Evolutionary conservation across 2,797 vertebrate species (phyloP).

Genomic region (Labeo calbasu): DNA sequence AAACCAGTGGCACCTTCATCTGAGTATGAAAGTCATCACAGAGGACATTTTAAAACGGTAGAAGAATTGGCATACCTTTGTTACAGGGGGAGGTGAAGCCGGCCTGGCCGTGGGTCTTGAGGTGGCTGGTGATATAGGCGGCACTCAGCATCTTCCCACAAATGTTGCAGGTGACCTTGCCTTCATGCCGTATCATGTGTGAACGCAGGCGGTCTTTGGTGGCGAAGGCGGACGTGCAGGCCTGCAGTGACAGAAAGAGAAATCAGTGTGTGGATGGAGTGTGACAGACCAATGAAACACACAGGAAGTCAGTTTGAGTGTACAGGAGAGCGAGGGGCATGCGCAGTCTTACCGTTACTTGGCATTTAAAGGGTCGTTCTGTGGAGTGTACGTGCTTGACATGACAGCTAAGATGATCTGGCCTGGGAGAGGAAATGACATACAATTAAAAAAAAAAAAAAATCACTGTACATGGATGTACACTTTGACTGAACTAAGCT

Average conservation of each 20-base stretch:
- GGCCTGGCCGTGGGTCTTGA: conserved; percentile 95
- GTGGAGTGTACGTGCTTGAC: conserved; percentile 98
- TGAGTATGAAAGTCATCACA: too few species aligned
- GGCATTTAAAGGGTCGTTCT: conserved; percentile 99
- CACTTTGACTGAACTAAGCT: not conserved
- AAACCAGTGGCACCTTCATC: not conserved
- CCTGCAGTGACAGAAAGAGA: conserved; percentile 75
- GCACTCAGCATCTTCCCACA: conserved; percentile 98
- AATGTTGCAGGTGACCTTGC: conserved; percentile 97
- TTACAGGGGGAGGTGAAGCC: conserved; percentile 92
- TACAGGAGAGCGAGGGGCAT: not conserved
- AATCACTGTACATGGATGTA: not conserved
- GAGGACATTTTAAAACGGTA: not conserved
- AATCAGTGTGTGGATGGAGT: conserved; percentile 8
- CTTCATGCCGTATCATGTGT: conserved; percentile 97
- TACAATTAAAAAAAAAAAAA: not conserved
- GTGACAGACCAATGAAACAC: not conserved
- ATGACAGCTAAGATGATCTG: conserved; percentile 98
- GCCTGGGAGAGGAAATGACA: conserved; percentile 75
- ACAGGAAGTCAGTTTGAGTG: not conserved
- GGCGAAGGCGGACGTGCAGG: conserved; percentile 96
- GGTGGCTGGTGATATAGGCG: conserved; percentile 97
- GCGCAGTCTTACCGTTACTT: conserved; percentile 85
- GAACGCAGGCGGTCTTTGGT: conserved; percentile 98
- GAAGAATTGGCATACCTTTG: conserved; percentile 82